phyloP scores from a whole-genome alignment of 2,113 vertebrate genomes.

The Cinclus cinclus region DNA sequence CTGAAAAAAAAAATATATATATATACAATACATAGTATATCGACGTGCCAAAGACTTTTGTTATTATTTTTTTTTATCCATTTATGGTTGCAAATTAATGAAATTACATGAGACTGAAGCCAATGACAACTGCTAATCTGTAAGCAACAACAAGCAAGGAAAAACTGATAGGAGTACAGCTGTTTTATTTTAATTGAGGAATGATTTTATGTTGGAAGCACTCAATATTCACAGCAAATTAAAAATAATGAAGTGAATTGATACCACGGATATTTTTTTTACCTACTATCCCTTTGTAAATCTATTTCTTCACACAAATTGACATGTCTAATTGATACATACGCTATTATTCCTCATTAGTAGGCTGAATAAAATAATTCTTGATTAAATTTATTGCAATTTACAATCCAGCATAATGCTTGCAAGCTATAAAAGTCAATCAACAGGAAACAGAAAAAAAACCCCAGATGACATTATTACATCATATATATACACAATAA shows the following conservation, averaged over 20 bases:
- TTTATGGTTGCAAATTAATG: conserved; percentile 83
- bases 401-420: conserved; percentile 82
- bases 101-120: conserved; percentile 78
- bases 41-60: conserved; percentile 58
- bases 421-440: conserved; percentile 85
- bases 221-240: conserved; percentile 83
- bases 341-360: conserved; percentile 84
- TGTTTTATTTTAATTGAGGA: conserved; percentile 82
- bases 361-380: conserved; percentile 82
- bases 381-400: conserved; percentile 85
- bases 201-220: conserved; percentile 80
- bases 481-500: conserved; percentile 48
- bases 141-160: conserved; percentile 78
- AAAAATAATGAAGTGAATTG: conserved; percentile 84
- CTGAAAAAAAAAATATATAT: conserved; percentile 11
- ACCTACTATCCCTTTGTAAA: conserved; percentile 81
- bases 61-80: conserved; percentile 70
- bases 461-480: conserved; percentile 68
- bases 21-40: conserved; percentile 3
- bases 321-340: conserved; percentile 84
- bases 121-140: conserved; percentile 80
- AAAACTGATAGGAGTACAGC: conserved; percentile 75
- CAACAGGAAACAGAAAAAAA: conserved; percentile 77
- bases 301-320: conserved; percentile 84
- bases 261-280: conserved; percentile 79